phyloP scores from a whole-genome alignment of 2,113 vertebrate genomes.

The Progne subis region DNA sequence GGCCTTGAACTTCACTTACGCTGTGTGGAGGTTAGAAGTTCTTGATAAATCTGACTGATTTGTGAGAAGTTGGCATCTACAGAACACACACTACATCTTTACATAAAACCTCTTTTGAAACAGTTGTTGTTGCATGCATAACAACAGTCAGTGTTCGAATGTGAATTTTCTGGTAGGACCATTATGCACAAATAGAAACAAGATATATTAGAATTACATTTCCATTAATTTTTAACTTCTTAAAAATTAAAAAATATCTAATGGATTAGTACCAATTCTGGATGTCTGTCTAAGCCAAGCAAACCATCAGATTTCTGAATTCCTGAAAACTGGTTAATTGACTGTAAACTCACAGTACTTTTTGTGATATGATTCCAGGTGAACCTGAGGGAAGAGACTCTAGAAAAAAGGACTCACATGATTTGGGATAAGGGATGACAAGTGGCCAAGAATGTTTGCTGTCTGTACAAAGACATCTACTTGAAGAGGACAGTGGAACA shows the following conservation, averaged over 20 bases:
- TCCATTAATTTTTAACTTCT: background rate
- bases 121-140: background rate
- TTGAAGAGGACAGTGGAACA: accelerated
- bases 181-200: background rate
- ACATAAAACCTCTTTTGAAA: background rate
- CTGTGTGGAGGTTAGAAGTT: background rate
- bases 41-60: background rate
- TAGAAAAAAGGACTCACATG: background rate
- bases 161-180: background rate
- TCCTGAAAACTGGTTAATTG: background rate
- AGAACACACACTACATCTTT: background rate
- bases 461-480: background rate
- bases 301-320: background rate
- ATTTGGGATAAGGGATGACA: background rate
- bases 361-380: background rate
- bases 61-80: background rate
- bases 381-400: background rate
- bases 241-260: background rate
- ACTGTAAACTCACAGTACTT: background rate
- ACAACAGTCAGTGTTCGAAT: background rate
- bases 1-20: background rate
- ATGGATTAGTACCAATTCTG: background rate
- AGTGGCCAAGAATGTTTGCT: background rate
- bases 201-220: background rate
- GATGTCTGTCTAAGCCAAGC: background rate